Percentiles rank a stretch among this genome's conserved stretches.
phyloP scores from a whole-genome alignment of 2,888 invertebrate species.

The Ceramica pisi region DNA sequence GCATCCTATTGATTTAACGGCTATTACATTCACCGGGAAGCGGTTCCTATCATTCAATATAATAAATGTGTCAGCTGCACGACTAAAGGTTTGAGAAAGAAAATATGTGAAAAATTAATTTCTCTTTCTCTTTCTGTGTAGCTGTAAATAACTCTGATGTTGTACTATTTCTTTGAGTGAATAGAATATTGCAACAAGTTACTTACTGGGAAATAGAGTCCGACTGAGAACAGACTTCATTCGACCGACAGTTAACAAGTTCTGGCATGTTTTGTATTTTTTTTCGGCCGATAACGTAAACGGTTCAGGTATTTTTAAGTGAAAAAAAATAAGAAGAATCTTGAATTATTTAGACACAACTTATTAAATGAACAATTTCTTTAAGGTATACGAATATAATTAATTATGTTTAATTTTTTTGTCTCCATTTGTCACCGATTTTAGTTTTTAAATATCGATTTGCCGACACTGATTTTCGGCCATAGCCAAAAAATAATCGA shows the following conservation, averaged over 20 bases:
- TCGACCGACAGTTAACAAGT: background rate
- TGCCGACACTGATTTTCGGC: background rate
- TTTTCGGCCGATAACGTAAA: background rate
- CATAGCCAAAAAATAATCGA: background rate
- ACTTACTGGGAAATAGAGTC: background rate
- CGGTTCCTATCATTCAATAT: slow-evolving; percentile 15
- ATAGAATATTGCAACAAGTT: slow-evolving; percentile 6
- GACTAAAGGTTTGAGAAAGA: background rate
- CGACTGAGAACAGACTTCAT: background rate
- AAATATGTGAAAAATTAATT: background rate
- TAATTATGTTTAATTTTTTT: background rate
- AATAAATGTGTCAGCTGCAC: slow-evolving; percentile 12
- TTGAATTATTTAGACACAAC: too few relatives aligned
- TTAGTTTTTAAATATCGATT: background rate
- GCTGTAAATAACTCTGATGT: background rate
- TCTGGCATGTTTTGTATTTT: background rate
- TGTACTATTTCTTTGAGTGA: background rate
- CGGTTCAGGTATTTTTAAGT: background rate
- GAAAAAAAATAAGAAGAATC: too few relatives aligned
- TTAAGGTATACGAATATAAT: too few relatives aligned
- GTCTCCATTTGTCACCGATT: background rate
- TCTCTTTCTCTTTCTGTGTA: background rate
- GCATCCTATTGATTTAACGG: slow-evolving; percentile 67
- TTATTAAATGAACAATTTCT: too few relatives aligned
- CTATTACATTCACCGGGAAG: slow-evolving; percentile 29